Evolutionary conservation across 2,888 invertebrate genomes (phyloP).

Genomic region (Elmis aenea): DNA sequence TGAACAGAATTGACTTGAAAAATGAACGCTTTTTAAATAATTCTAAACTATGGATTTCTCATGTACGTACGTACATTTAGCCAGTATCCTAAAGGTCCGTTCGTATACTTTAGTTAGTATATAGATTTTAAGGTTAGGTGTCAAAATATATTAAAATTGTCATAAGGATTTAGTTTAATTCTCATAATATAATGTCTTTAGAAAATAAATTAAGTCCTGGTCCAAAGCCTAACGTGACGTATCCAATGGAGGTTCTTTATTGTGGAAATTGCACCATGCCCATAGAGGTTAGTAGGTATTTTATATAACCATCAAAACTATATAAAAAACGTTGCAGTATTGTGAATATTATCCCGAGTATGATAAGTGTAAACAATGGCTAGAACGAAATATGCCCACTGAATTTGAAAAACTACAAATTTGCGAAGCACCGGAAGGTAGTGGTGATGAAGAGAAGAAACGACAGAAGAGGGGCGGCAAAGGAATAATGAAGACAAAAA

Average conservation of each 20-base stretch:
- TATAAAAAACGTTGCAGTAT: slow-evolving; percentile 57
- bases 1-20: too few species aligned
- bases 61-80: too few species aligned
- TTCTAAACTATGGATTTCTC: too few species aligned
- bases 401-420: slow-evolving; percentile 87
- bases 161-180: neutral
- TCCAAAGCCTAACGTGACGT: slow-evolving; percentile 58
- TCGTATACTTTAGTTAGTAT: too few species aligned
- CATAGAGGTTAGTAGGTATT: slow-evolving; percentile 69
- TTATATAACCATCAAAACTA: slow-evolving; percentile 6
- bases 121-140: too few species aligned
- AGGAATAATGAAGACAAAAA: slow-evolving; percentile 91
- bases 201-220: slow-evolving; percentile 60
- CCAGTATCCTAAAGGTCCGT: too few species aligned
- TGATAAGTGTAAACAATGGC: slow-evolving; percentile 95
- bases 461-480: slow-evolving; percentile 96
- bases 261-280: slow-evolving; percentile 94
- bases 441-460: slow-evolving; percentile 83
- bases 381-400: slow-evolving; percentile 88
- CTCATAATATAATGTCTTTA: slow-evolving; percentile 42
- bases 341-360: slow-evolving; percentile 98
- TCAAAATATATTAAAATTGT: too few species aligned
- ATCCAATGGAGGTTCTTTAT: slow-evolving; percentile 80
- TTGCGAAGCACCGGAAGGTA: slow-evolving; percentile 63
- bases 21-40: too few species aligned